phyloP scores from a whole-genome alignment of 2,113 vertebrate species.

The Lathamus discolor region DNA sequence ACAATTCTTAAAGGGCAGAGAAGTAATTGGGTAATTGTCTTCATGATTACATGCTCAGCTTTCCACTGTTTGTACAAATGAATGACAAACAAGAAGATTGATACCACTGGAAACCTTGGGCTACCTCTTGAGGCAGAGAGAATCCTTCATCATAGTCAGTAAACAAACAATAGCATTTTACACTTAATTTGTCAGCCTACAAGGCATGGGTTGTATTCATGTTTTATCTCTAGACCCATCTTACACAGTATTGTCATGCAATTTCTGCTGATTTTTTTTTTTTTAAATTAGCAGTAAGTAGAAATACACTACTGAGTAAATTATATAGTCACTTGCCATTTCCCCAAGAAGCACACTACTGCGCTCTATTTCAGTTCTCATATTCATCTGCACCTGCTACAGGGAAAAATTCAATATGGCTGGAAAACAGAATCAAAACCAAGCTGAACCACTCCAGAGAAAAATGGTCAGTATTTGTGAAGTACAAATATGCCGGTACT shows the following conservation, averaged over 20 bases:
- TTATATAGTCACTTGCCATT: neutral
- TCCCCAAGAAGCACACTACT: neutral
- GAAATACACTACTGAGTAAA: slow-evolving; percentile 6
- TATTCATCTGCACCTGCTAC: slow-evolving; percentile 1
- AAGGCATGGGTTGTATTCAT: neutral
- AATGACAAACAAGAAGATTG: neutral
- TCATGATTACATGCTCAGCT: neutral
- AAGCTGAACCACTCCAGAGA: neutral
- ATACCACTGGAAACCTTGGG: slow-evolving; percentile 5
- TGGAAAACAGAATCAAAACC: neutral
- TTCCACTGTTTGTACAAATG: neutral
- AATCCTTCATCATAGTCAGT: slow-evolving; percentile 4
- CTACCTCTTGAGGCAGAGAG: neutral
- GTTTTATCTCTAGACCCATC: neutral
- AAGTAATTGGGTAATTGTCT: neutral
- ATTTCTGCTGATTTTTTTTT: neutral
- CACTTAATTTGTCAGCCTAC: neutral
- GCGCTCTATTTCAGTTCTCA: neutral
- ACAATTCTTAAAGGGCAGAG: neutral
- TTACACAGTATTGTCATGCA: neutral
- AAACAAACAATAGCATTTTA: slow-evolving; percentile 31
- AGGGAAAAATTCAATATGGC: neutral
- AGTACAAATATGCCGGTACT: neutral
- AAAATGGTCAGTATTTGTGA: neutral
- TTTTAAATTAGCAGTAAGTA: slow-evolving; percentile 20